phyloP scores from a whole-genome alignment of 2,797 vertebrate species.

The Neoniphon sammara region DNA sequence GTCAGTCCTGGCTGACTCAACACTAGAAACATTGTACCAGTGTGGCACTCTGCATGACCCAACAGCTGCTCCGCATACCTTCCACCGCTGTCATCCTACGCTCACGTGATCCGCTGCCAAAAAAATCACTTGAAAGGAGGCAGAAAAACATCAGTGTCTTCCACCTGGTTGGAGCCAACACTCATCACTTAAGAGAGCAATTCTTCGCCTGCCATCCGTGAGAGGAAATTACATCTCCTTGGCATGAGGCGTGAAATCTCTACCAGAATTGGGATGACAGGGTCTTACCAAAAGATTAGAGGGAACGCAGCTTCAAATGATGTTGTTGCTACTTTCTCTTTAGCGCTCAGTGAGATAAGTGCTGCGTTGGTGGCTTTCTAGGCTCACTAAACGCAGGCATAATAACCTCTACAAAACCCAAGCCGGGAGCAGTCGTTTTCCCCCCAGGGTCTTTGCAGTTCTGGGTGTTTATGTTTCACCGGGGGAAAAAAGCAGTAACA shows the following conservation, averaged over 20 bases:
- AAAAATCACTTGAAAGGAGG: conserved; percentile 24
- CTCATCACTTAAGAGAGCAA: conserved; percentile 49
- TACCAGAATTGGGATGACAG: conserved; percentile 48
- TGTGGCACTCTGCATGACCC: conserved; percentile 49
- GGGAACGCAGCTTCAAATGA: conserved; percentile 39
- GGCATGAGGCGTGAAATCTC: conserved; percentile 57
- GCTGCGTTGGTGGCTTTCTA: conserved; percentile 33
- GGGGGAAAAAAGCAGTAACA: conserved; percentile 16
- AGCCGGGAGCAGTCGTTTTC: conserved; percentile 14
- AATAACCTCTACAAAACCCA: conserved; percentile 6
- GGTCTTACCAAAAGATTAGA: conserved; percentile 54
- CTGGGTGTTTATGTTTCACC: conserved; percentile 25
- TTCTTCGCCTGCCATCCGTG: conserved; percentile 58
- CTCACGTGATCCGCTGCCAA: conserved; percentile 17
- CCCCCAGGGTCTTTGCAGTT: neutral
- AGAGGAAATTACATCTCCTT: conserved; percentile 58
- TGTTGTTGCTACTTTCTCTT: conserved; percentile 21
- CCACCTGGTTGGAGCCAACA: conserved; percentile 48
- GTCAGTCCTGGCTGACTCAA: conserved; percentile 31
- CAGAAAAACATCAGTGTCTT: conserved; percentile 46
- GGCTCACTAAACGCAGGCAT: conserved; percentile 24
- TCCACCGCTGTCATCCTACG: conserved; percentile 59
- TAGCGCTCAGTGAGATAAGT: neutral
- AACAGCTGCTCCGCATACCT: conserved; percentile 70
- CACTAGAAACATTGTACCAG: conserved; percentile 23